phyloP scores from a whole-genome alignment of 2,797 vertebrate species.

The Hemibagrus guttatus region DNA sequence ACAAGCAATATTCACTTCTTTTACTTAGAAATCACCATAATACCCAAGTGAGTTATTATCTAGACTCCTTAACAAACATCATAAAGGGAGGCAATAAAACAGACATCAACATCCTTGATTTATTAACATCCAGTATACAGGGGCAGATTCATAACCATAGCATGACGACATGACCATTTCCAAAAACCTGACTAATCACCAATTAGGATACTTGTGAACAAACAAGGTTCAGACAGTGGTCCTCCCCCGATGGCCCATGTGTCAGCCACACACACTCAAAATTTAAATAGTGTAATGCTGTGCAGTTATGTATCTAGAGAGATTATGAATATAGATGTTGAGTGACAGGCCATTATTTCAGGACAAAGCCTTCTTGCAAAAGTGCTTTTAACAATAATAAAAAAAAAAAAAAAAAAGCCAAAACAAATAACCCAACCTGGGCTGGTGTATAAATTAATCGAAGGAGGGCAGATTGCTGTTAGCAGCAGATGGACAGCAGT shows the following conservation, averaged over 20 bases:
- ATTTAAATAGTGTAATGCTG: neutral
- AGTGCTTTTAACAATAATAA: conserved; percentile 37
- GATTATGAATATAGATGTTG: conserved; percentile 15
- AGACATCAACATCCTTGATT: conserved; percentile 60
- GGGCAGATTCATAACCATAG: conserved; percentile 55
- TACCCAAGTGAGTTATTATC: too few relatives aligned
- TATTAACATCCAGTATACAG: conserved; percentile 69
- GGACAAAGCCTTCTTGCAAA: conserved; percentile 35
- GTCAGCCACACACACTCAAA: conserved; percentile 24
- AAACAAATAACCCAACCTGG: conserved; percentile 23
- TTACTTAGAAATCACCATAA: neutral
- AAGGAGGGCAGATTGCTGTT: conserved; percentile 33
- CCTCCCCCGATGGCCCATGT: neutral
- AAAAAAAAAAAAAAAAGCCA: conserved; percentile 12
- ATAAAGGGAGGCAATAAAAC: conserved; percentile 17
- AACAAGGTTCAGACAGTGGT: conserved; percentile 13
- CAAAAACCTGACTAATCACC: conserved; percentile 48
- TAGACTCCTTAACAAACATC: neutral
- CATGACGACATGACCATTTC: conserved; percentile 50
- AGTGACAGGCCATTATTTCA: neutral
- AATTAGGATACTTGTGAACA: conserved; percentile 56
- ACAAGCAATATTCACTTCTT: neutral
- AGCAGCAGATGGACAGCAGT: conserved; percentile 32
- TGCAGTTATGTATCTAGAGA: neutral
- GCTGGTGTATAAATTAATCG: conserved; percentile 53